Percentiles rank a stretch among this genome's conserved stretches.
These are phyloP conservation scores for Andrena chrysosceles DNA, from an alignment of 2,888 invertebrate species.

Conservation along the genomic window DNA sequence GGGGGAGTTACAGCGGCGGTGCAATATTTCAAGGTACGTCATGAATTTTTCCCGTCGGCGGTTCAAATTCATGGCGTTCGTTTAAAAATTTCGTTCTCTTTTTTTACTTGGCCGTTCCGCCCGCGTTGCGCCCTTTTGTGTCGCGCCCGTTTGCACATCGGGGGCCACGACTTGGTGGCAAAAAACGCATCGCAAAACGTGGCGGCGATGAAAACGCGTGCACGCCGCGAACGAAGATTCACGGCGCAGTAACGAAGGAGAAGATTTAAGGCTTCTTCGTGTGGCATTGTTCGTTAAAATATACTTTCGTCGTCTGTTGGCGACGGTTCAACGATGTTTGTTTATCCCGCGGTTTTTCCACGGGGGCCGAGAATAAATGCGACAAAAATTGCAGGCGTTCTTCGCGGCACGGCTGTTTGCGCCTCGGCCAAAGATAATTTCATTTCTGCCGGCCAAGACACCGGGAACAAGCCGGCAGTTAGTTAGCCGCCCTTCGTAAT, in stretches of 20 bases:
- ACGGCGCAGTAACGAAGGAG: conserved; percentile 8
- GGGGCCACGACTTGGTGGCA: background rate
- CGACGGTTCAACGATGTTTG: conserved; percentile 41
- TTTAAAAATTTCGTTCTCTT: conserved; percentile 36
- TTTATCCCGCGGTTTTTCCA: conserved; percentile 9
- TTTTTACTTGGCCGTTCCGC: conserved; percentile 3
- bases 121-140: background rate
- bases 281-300: conserved; percentile 19
- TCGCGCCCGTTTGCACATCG: background rate
- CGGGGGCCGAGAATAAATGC: background rate
- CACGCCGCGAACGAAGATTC: conserved; percentile 3
- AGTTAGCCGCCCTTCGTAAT: conserved; percentile 9
- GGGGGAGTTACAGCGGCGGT: background rate
- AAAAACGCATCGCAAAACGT: background rate
- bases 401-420: background rate
- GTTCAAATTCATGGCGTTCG: conserved; percentile 15
- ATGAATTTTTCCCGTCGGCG: conserved; percentile 37
- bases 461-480: background rate
- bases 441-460: background rate
- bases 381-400: conserved; percentile 7
- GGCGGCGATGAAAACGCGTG: background rate
- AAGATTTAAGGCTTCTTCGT: conserved; percentile 5
- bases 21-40: conserved; percentile 48
- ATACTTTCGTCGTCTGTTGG: conserved; percentile 23
- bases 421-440: conserved; percentile 10